Base-by-base conservation (phyloP, 1,140 invertebrate genomes). In the Hycleus cichorii region DNA sequence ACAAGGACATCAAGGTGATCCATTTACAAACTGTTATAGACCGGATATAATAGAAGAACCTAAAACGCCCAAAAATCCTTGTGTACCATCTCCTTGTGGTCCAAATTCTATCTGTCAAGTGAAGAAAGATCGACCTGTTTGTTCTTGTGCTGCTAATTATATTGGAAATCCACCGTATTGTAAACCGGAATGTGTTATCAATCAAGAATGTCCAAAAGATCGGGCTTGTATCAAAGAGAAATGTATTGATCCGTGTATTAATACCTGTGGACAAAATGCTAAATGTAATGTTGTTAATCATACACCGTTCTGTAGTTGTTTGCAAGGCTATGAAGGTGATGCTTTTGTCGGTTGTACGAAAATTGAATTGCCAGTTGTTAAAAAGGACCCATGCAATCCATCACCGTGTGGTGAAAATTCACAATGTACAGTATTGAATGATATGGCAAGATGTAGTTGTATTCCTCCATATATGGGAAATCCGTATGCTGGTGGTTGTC, bases 381-480 rank as follows among this genome's bases (percentile, higher is more conserved):
- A 65, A 48, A 72, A 60, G 54, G 66, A 89, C 73, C 88, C 86
- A 3, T 95, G 91, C 66, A 80, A 83, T 62, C 83, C 85, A n/a
- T 84, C 85, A 24, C 88, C 89, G 0, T 95, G 92, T 70, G 88
- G 87, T 11, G 85, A 87, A 65, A 91, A 91, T 66, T 83, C 89
- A 1, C 77, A 89, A 51, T 92, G 90, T 68, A 80, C 80, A 1
- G 77, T 83, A n/a, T 77, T 80, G 3, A 83, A 86, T 67, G 83
- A 83, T 10, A 75, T 79, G 26, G 83, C 86, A 2, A 79, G 83
- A 58, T 93, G 91, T 69, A 80, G 80, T 10, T 93, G 91, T 69
- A 89, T 91, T 67, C 88, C 89, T 58, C 90, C 90, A 0, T 91
- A 92, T 67, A 83, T 90, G 49, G 90, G 90, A 25, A 88, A 90